Evolutionary conservation across 2,797 vertebrate genomes (phyloP).

Genomic region (Sebastiscus tertius): DNA sequence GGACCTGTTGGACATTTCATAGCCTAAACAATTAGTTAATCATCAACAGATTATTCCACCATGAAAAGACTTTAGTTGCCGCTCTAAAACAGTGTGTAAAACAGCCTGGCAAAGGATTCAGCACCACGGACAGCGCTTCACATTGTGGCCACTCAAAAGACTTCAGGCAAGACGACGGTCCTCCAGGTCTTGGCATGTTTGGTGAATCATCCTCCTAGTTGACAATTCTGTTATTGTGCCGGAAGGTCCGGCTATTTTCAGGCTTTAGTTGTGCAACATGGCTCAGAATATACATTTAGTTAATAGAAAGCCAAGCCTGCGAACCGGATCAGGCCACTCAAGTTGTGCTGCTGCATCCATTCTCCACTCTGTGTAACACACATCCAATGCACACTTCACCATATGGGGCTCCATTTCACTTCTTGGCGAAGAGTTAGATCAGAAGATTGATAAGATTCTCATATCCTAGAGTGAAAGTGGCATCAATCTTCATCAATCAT

Average conservation of each 20-base stretch:
- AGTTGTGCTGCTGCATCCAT: neutral
- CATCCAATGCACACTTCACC: neutral
- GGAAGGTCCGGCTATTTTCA: conserved; percentile 15
- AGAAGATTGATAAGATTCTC: neutral
- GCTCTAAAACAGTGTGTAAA: rapidly evolving
- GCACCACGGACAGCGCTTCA: conserved; percentile 21
- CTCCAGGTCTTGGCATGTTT: conserved; percentile 7
- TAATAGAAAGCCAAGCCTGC: neutral
- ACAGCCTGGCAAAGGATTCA: neutral
- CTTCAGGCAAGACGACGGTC: neutral
- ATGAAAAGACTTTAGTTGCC: neutral
- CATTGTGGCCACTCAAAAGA: neutral
- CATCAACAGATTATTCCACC: neutral
- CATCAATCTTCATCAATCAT: neutral
- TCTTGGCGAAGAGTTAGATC: no score
- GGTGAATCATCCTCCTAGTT: conserved; percentile 1
- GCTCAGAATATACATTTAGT: neutral
- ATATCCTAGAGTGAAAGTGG: neutral
- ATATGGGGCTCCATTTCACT: neutral
- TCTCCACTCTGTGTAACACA: neutral
- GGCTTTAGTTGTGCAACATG: conserved; percentile 14
- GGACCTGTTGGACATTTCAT: neutral
- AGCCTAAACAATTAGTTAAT: neutral
- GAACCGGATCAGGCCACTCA: neutral
- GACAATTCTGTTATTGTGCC: conserved; percentile 16